A percentile compares a stretch with the other conserved stretches of the same genome.
Evolutionary conservation across 2,113 vertebrate species (phyloP).

Genomic region (Ia io): DNA sequence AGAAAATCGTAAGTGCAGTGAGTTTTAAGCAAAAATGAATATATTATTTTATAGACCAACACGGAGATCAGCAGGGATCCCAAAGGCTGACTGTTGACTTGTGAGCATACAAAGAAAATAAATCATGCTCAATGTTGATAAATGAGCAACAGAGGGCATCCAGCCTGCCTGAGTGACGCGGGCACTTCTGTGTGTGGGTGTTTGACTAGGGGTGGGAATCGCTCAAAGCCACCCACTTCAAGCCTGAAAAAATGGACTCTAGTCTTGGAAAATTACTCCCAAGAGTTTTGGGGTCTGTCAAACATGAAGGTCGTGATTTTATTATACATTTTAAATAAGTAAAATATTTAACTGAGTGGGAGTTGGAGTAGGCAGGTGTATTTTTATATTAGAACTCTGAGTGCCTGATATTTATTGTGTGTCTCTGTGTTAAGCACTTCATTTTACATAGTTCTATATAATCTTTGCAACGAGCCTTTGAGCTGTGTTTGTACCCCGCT

Average conservation of each 20-base stretch:
- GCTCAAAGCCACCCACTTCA: neutral
- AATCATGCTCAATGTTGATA: slow-evolving; percentile 72
- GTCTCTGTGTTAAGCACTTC: neutral
- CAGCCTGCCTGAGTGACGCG: slow-evolving; percentile 40
- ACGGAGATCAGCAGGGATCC: slow-evolving; percentile 48
- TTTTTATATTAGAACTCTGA: neutral
- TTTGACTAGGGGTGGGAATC: neutral
- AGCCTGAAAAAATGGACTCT: neutral
- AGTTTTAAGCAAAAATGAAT: slow-evolving; percentile 57
- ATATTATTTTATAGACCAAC: slow-evolving; percentile 57
- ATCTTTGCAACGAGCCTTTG: neutral
- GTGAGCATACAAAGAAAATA: slow-evolving; percentile 74
- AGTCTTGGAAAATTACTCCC: neutral
- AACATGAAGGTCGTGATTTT: neutral
- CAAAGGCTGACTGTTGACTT: slow-evolving; percentile 44
- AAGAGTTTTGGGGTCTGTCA: neutral
- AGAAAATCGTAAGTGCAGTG: slow-evolving; percentile 14
- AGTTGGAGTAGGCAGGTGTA: neutral
- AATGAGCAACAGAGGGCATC: slow-evolving; percentile 66
- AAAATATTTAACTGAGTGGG: neutral
- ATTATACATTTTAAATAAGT: neutral
- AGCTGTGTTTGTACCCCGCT: neutral
- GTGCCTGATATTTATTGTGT: neutral
- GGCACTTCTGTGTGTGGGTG: neutral
- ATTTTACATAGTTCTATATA: neutral